These are phyloP conservation scores for Mungos mungo DNA, from an alignment of 2,113 vertebrate species.

Conservation along the genomic window DNA sequence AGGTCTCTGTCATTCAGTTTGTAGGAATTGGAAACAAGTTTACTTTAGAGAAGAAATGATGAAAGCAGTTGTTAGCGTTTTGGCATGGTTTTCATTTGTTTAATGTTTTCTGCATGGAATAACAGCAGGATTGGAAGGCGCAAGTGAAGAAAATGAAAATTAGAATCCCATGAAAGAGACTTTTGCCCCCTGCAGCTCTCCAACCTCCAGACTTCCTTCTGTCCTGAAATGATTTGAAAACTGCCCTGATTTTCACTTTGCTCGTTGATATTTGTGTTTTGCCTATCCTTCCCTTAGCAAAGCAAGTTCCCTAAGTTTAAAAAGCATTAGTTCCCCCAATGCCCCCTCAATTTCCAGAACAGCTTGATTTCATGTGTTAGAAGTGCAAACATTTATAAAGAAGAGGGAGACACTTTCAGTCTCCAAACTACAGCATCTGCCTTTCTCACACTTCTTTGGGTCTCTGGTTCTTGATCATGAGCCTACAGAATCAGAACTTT, in stretches of 20 bases:
- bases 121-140: neutral
- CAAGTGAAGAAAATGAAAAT: neutral
- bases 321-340: neutral
- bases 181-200: neutral
- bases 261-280: neutral
- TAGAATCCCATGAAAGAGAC: neutral
- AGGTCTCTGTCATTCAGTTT: neutral
- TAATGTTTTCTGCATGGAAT: neutral
- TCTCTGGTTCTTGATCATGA: neutral
- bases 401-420: neutral
- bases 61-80: neutral
- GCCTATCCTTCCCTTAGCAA: neutral
- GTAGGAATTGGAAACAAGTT: neutral
- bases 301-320: neutral
- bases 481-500: neutral
- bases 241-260: neutral
- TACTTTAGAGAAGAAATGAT: neutral
- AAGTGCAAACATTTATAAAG: neutral
- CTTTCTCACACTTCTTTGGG: neutral
- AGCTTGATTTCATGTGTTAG: neutral
- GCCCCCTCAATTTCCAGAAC: neutral
- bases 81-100: neutral
- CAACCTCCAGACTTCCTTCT: neutral
- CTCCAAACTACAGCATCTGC: neutral
- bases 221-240: neutral